A percentile compares a stretch with the other conserved stretches of the same genome.
These are phyloP conservation scores for Takifugu bimaculatus DNA, from an alignment of 2,113 vertebrate genomes.

Conservation along the genomic window DNA sequence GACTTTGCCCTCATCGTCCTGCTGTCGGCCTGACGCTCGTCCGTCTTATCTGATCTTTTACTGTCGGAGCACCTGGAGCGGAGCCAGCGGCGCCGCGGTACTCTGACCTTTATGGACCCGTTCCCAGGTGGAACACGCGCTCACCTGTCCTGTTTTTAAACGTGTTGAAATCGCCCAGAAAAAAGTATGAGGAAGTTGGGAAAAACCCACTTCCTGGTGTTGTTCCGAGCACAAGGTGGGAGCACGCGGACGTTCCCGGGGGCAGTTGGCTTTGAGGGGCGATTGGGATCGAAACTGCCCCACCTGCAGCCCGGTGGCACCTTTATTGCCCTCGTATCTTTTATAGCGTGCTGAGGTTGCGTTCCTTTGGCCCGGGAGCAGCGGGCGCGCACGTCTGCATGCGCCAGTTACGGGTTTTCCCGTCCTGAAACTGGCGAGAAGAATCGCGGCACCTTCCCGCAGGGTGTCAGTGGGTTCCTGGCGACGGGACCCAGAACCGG, in stretches of 20 bases:
- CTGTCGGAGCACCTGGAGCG: slow-evolving; percentile 44
- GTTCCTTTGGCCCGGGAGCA: neutral
- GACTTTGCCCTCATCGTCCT: slow-evolving; percentile 37
- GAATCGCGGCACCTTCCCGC: neutral
- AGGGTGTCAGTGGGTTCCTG: slow-evolving; percentile 11
- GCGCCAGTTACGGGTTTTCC: neutral
- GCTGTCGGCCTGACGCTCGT: slow-evolving; percentile 7
- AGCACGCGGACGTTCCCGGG: no score
- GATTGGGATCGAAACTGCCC: no score
- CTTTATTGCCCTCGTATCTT: neutral
- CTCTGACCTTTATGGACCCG: neutral
- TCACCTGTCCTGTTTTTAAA: slow-evolving; percentile 34
- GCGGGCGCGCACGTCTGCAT: slow-evolving; percentile 6
- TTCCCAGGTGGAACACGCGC: no score
- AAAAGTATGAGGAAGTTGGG: neutral
- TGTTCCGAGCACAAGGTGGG: no score
- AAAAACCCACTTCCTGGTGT: no score
- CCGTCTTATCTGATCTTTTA: slow-evolving; percentile 6
- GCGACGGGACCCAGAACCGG: slow-evolving; percentile 15
- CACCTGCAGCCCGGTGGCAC: no score
- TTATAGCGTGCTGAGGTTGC: neutral
- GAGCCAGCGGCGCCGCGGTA: neutral
- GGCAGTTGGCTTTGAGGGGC: no score
- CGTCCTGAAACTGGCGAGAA: neutral
- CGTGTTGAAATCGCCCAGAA: slow-evolving; percentile 3